A percentile compares a stretch with the other conserved stretches of the same genome.
Evolutionary conservation across 2,888 invertebrate species (phyloP).

Genomic region (Scelioninae gen. 1): DNA sequence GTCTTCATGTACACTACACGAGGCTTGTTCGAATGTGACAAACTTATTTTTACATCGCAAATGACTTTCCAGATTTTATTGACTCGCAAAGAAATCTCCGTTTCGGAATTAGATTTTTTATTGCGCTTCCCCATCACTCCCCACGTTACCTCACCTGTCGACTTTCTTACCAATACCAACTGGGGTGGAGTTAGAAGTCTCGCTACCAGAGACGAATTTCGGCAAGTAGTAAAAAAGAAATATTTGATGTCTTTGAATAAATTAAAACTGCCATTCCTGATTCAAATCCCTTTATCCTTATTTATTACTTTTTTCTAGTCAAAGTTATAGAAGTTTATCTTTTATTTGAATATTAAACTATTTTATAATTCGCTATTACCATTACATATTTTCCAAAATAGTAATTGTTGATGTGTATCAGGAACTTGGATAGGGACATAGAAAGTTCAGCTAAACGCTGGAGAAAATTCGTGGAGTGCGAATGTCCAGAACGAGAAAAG

Average conservation of each 20-base stretch:
- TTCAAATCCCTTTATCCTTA: background rate
- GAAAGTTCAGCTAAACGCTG: conserved; percentile 98
- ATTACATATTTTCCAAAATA: no score
- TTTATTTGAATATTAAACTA: no score
- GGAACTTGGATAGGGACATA: conserved; percentile 97
- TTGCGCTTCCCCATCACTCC: conserved; percentile 96
- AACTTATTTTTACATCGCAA: conserved; percentile 97
- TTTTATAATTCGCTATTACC: no score
- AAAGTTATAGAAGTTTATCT: no score
- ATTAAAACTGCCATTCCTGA: conserved; percentile 27
- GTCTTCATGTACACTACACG: conserved; percentile 97
- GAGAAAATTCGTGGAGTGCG: conserved; percentile 98
- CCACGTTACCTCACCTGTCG: conserved; percentile 96
- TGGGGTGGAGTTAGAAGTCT: conserved; percentile 98
- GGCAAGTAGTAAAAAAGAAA: conserved; percentile 79
- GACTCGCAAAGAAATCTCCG: conserved; percentile 93
- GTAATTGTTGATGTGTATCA: no score
- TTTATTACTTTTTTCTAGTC: background rate
- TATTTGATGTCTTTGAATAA: conserved; percentile 29
- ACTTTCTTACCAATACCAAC: conserved; percentile 95
- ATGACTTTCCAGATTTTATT: conserved; percentile 97
- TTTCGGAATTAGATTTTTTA: conserved; percentile 95
- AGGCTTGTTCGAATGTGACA: conserved; percentile 98
- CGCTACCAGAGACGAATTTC: conserved; percentile 94
- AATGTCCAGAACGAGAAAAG: conserved; percentile 97